These are phyloP conservation scores for Delichon dasypus DNA, from an alignment of 2,797 vertebrate species.

Conservation along the genomic window DNA sequence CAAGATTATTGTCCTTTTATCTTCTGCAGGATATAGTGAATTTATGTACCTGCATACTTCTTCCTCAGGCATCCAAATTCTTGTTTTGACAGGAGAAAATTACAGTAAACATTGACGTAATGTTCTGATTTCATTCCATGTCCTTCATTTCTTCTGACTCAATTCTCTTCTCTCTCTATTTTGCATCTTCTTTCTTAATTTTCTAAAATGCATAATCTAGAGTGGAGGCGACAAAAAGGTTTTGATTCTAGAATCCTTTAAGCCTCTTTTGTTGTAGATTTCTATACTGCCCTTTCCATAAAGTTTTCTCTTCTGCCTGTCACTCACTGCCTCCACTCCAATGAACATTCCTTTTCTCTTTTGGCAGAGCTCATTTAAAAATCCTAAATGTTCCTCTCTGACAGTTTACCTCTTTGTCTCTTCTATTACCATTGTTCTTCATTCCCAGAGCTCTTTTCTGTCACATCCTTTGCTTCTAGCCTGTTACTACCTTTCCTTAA, in stretches of 20 bases:
- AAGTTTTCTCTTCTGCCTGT: conserved; percentile 10
- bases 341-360: conserved; percentile 35
- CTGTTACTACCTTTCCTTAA: conserved; percentile 58
- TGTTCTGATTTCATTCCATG: not conserved
- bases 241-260: conserved; percentile 3
- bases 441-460: conserved; percentile 63
- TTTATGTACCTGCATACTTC: not conserved
- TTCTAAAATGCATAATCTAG: not conserved
- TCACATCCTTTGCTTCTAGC: conserved; percentile 59
- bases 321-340: not conserved
- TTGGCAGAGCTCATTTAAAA: conserved; percentile 56
- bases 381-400: conserved; percentile 48
- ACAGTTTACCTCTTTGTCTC: conserved; percentile 56
- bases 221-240: not conserved
- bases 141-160: not conserved
- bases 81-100: not conserved
- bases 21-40: not conserved
- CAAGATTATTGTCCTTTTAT: not conserved
- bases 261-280: not conserved
- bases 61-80: not conserved
- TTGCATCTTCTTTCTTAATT: not conserved
- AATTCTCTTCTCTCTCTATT: not conserved
- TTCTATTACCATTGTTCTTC: not conserved
- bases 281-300: not conserved
- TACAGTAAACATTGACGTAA: not conserved